Evolutionary conservation across 2,113 vertebrate genomes (phyloP), one percentile per base, ranked within the genome.

Genomic region (Galeopterus variegatus): DNA sequence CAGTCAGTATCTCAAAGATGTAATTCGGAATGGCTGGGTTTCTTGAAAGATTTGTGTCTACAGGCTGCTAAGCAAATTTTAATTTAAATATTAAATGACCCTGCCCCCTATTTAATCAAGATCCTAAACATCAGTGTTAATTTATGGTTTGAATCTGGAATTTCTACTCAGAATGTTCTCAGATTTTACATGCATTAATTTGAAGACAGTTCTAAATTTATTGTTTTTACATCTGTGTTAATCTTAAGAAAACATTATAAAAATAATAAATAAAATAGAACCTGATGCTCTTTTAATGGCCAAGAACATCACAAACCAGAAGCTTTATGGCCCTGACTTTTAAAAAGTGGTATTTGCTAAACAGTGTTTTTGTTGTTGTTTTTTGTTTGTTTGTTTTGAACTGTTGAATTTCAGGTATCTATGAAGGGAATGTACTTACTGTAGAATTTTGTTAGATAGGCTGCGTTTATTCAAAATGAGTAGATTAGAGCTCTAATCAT

Each of bases 41-140:
- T 95, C 81, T 83, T 67, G 6, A 60, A 81, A 62, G 52, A 73
- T 67, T 76, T 48, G 7, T 24, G 4, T 87, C 28, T 48, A 36
- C 21, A 56, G 80, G 45, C 54, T 89, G 26, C 73, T 62, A 58
- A 73, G 56, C 48, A 95, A 33, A 83, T 67, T 93, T 85, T 90
- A 86, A 8, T 6, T 93, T 82, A 31, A 45, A 26, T 48, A 86
- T 80, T 89, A 69, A 82, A 23, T 54, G 5, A 56, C 26, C 36
- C 31, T 96, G 41, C 41, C 54, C 23, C n/a, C 11, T 31, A 5
- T 80, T 73, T 69, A 67, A 67, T 73, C 3, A 62, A 62, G 76
- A 75, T 64, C 60, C 18, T 90, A 14, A 56, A 31, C 69, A 23
- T 75, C 54, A 48, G 0, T 81, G 60, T 90, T 80, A 41, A 54